Evolutionary conservation across 2,888 invertebrate genomes (phyloP), one percentile per base, ranked within the genome.

Genomic region (Helleia helle): DNA sequence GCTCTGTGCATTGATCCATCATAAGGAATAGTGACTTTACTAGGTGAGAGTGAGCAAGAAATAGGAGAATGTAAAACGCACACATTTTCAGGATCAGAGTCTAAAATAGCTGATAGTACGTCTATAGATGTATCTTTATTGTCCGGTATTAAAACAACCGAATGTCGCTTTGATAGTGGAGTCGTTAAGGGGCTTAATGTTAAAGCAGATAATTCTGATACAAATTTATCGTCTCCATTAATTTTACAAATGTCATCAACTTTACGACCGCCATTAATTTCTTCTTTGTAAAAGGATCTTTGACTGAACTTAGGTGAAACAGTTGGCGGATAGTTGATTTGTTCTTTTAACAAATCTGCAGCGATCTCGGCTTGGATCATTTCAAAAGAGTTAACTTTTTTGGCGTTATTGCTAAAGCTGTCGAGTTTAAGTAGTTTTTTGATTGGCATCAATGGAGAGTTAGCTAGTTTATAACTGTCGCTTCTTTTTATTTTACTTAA

Each of bases 381-480:
- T 65, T 87, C 87, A 53, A 87, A 71, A 13, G 86, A 86, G 54
- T 83, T 67, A 41, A 76, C 76, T 66, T 85, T 85, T 63, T 81
- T 86, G 42, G 74, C 58, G 46, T 65, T 70, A 51, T 58, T 65
- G 45, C 71, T 62, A 59, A 86, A 86, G 57, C 68, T 83, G 55
- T 86, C 86, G 15, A 83, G 66, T 62, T 84, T 87, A 31, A 87
- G 65, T 50, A 86, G 81, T 64, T 88, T 90, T 70, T 87, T 89
- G 38, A 91, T 89, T 25, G 88, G 88, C 73, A 90, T 86, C 48
- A 89, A 86, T 14, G 90, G 89, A 51, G 89, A 89, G 72, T 94
- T 94, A 9, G 94, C 94, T 70, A 92, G 87, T 50, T 93, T 89
- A 65, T 94, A 94, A 73, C 94, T 94, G 68, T 94, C 93, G 66